phyloP scores from a whole-genome alignment of 2,888 invertebrate species.

The Dryococelus australis region DNA sequence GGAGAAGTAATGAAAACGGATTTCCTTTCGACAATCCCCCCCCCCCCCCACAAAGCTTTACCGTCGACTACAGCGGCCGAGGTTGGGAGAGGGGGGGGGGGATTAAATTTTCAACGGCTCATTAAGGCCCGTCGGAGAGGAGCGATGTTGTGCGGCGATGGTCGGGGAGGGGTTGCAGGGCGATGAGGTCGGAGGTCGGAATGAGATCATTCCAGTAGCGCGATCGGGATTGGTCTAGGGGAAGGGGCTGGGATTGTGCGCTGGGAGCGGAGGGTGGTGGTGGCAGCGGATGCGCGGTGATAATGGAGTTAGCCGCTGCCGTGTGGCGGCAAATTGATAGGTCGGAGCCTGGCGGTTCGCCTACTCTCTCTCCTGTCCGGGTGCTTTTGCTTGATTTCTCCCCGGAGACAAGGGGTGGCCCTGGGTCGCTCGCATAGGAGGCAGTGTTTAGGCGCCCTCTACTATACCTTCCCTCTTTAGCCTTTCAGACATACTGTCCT shows the following conservation, averaged over 20 bases:
- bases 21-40: no score
- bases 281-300: background rate
- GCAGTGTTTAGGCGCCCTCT: no score
- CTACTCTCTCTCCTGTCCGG: no score
- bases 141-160: background rate
- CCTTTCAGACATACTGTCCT: no score
- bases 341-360: background rate
- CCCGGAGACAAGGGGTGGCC: no score
- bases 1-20: no score
- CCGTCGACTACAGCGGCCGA: no score
- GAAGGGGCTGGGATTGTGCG: background rate
- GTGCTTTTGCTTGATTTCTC: no score
- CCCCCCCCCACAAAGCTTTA: no score
- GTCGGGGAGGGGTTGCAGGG: background rate
- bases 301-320: background rate
- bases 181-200: background rate
- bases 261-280: background rate
- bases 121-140: background rate
- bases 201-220: background rate
- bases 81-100: background rate
- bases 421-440: no score
- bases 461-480: no score
- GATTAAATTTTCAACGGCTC: constrained; percentile 16
- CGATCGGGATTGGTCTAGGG: background rate
- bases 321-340: background rate